phyloP scores from a whole-genome alignment of 2,797 vertebrate genomes.

The Gymnothorax reevesii region DNA sequence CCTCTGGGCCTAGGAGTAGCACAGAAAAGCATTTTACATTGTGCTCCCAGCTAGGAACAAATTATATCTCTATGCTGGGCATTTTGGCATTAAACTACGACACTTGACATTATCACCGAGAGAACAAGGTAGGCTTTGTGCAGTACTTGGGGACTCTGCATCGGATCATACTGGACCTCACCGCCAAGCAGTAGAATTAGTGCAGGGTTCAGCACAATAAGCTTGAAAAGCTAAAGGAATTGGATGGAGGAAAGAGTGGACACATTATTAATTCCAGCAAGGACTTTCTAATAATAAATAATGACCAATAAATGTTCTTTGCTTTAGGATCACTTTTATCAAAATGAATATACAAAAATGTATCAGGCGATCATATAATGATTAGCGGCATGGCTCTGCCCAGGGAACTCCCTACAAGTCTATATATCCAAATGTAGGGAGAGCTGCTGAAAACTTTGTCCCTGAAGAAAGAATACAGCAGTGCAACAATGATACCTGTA shows the following conservation, averaged over 20 bases:
- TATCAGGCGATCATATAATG: too few relatives aligned
- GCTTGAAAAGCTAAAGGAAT: background rate
- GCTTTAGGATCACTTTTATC: too few relatives aligned
- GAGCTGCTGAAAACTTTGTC: too few relatives aligned
- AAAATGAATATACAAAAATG: too few relatives aligned
- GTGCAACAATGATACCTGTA: too few relatives aligned
- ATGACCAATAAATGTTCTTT: too few relatives aligned
- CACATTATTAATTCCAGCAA: slow-evolving; percentile 2
- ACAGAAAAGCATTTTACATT: slow-evolving; percentile 6
- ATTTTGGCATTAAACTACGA: background rate
- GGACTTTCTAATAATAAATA: background rate
- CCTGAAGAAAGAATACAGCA: too few relatives aligned
- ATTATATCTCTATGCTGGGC: background rate
- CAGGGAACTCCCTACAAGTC: too few relatives aligned
- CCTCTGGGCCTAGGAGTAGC: background rate
- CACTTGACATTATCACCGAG: background rate
- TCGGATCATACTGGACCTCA: background rate
- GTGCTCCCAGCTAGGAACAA: background rate
- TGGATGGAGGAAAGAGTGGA: background rate
- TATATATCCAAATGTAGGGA: too few relatives aligned
- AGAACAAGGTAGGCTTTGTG: slow-evolving; percentile 6
- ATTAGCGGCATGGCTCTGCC: too few relatives aligned
- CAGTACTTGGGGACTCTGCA: background rate
- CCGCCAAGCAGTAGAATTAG: background rate
- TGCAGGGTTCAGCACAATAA: background rate